These are phyloP conservation scores for Sus scrofa DNA, from an alignment of 2,113 vertebrate genomes.

Conservation along the genomic window DNA sequence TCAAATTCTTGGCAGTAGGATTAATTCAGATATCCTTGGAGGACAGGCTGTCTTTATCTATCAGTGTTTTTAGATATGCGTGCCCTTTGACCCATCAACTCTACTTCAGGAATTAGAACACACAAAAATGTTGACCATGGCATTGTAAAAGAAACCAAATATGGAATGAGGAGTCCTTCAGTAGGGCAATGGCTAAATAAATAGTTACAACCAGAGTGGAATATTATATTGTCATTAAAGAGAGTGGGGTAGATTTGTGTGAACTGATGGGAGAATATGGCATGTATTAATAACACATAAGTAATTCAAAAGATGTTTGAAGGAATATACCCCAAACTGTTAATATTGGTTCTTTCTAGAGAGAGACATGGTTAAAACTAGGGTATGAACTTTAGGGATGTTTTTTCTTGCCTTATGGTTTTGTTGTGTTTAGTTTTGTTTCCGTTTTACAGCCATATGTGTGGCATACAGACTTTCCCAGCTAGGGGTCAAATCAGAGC, in stretches of 20 bases:
- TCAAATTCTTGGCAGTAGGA: not conserved
- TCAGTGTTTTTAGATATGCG: not conserved
- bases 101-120: not conserved
- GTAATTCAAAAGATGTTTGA: not conserved
- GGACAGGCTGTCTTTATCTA: not conserved
- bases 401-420: not conserved
- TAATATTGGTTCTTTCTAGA: not conserved
- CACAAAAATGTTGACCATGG: not conserved
- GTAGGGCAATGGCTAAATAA: not conserved
- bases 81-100: not conserved
- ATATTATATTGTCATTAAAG: not conserved
- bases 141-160: not conserved
- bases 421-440: not conserved
- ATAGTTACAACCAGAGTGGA: not conserved
- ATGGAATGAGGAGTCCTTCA: not conserved
- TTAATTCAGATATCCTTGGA: not conserved
- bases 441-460: too few relatives aligned
- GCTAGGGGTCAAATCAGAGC: too few relatives aligned
- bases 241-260: not conserved
- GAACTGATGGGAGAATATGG: not conserved
- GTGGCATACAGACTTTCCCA: too few relatives aligned
- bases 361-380: not conserved
- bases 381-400: not conserved
- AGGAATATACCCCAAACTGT: not conserved
- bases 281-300: not conserved